Conservation (phyloP, 2,797 vertebrate species). For the Manis javanica region DNA sequence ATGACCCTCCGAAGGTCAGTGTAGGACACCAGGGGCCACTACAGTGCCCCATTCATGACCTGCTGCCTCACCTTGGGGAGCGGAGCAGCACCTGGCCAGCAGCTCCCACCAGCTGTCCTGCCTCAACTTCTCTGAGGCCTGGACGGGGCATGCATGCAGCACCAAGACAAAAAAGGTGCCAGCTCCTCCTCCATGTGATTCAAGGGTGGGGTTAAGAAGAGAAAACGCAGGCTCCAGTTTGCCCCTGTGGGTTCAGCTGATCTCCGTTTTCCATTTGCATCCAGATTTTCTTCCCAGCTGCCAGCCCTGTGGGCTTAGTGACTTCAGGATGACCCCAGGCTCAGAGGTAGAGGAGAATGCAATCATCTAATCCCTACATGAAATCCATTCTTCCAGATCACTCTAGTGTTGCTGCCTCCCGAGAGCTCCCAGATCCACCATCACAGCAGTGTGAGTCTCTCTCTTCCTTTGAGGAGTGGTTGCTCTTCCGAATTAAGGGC, state of each 20-base stretch:
- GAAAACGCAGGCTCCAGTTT: not conserved
- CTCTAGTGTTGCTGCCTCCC: not conserved
- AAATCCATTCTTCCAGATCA: not conserved
- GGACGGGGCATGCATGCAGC: too few relatives aligned
- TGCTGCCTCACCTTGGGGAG: not conserved
- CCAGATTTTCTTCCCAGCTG: not conserved
- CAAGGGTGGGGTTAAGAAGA: not conserved
- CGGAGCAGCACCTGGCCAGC: not conserved
- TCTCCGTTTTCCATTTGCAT: not conserved
- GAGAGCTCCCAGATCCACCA: not conserved
- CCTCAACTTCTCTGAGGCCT: not conserved
- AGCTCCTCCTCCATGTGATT: not conserved
- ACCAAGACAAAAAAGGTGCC: not conserved
- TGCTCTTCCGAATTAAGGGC: not conserved
- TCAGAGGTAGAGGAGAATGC: not conserved
- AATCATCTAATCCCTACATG: not conserved
- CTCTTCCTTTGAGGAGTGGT: not conserved
- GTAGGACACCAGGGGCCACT: not conserved
- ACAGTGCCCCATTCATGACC: not conserved
- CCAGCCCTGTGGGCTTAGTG: not conserved
- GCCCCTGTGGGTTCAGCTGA: not conserved
- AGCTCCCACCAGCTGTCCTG: not conserved
- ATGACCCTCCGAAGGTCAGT: not conserved
- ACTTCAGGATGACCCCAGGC: not conserved
- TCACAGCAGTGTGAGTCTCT: not conserved